A percentile compares a stretch with the other conserved stretches of the same genome.
These are phyloP conservation scores for Bradypodion pumilum DNA, from an alignment of 2,797 vertebrate species.

Conservation along the genomic window DNA sequence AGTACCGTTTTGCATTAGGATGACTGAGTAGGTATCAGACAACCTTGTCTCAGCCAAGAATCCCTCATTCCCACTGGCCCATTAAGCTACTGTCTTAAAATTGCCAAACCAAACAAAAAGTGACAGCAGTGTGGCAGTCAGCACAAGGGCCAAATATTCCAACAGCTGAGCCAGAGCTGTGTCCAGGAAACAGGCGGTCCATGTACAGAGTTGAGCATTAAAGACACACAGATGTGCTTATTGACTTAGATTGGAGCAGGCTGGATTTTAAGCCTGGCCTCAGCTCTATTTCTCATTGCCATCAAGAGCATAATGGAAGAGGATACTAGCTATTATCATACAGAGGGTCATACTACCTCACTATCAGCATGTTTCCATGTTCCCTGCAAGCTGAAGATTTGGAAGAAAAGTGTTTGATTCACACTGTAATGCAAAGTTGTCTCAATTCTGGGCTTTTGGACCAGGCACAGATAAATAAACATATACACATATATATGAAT, in stretches of 20 bases:
- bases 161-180: slow-evolving; percentile 53
- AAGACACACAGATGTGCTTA: slow-evolving; percentile 33
- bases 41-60: slow-evolving; percentile 61
- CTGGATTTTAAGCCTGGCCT: not conserved
- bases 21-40: not conserved
- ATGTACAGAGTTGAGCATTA: slow-evolving; percentile 27
- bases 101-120: slow-evolving; percentile 64
- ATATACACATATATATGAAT: no score
- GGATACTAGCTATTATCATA: not conserved
- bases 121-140: slow-evolving; percentile 61
- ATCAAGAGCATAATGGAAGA: not conserved
- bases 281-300: not conserved
- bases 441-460: no score
- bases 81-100: slow-evolving; percentile 70
- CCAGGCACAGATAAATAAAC: no score
- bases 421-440: not conserved
- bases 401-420: not conserved
- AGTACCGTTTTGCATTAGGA: slow-evolving; percentile 62
- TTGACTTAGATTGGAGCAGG: slow-evolving; percentile 28
- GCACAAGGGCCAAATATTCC: slow-evolving; percentile 65
- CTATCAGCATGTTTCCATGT: not conserved
- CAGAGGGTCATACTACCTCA: not conserved
- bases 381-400: not conserved
- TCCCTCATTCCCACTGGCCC: slow-evolving; percentile 60
- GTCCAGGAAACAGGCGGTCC: slow-evolving; percentile 2